Conservation (phyloP, 2,113 vertebrate genomes). For the Malaclemys terrapin region DNA sequence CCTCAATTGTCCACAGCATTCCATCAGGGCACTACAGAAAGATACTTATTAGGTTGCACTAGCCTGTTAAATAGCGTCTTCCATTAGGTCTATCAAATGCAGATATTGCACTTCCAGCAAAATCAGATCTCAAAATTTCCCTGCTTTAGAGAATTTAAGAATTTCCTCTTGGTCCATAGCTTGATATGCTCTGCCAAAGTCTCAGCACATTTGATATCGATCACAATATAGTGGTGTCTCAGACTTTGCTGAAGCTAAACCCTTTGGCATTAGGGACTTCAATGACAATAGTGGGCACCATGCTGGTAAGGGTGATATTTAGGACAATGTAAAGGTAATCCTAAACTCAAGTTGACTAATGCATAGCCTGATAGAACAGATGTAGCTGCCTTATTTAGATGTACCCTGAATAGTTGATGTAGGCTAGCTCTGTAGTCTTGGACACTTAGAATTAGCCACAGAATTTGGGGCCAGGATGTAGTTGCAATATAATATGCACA, state of each 20-base stretch:
- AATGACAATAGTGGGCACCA: not conserved
- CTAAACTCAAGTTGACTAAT: not conserved
- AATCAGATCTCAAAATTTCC: rapidly evolving
- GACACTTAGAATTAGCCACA: not conserved
- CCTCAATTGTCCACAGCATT: not conserved
- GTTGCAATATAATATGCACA: not conserved
- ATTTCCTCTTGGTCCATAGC: not conserved
- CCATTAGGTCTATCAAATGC: rapidly evolving
- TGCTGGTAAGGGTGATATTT: not conserved
- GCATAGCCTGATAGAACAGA: not conserved
- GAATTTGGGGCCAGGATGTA: not conserved
- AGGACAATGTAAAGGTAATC: not conserved
- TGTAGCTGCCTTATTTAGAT: not conserved
- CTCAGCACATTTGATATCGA: not conserved
- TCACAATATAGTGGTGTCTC: rapidly evolving
- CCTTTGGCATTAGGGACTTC: not conserved
- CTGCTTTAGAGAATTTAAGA: not conserved
- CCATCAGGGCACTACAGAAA: not conserved
- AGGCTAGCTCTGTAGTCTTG: not conserved
- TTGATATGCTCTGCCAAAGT: not conserved
- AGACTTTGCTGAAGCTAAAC: not conserved
- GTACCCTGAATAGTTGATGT: not conserved
- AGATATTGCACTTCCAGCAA: not conserved
- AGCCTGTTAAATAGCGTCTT: rapidly evolving
- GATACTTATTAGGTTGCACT: too few relatives aligned